Percentiles rank a stretch among this genome's conserved stretches.
These are phyloP conservation scores for Myrmecophaga tridactyla DNA, from an alignment of 2,113 vertebrate species.

Conservation along the genomic window DNA sequence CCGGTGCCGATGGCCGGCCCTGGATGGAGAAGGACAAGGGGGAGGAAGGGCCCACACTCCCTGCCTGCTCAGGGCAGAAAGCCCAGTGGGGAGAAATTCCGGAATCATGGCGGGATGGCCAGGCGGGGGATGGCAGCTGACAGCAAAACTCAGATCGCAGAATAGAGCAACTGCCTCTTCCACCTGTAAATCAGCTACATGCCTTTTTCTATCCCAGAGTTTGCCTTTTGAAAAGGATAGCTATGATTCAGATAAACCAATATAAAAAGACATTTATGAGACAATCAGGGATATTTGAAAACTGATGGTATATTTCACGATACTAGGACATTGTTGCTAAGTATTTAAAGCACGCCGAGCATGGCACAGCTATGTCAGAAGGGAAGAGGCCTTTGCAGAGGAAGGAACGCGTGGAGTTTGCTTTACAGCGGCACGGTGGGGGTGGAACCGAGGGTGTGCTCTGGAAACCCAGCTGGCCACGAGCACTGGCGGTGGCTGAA, in stretches of 20 bases:
- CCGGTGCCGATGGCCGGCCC: no score
- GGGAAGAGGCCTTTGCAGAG: background rate
- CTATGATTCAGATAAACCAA: background rate
- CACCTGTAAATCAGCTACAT: background rate
- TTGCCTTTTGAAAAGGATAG: background rate
- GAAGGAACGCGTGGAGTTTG: background rate
- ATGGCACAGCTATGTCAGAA: background rate
- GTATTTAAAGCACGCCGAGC: background rate
- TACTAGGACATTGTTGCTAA: background rate
- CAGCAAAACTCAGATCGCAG: background rate
- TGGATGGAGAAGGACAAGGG: background rate
- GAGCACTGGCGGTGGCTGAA: rapidly evolving
- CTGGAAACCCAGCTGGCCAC: rapidly evolving
- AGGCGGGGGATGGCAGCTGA: background rate
- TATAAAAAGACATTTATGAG: background rate
- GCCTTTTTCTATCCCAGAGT: rapidly evolving
- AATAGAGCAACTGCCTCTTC: background rate
- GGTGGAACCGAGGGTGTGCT: rapidly evolving
- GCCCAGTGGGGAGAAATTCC: rapidly evolving
- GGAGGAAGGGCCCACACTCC: rapidly evolving
- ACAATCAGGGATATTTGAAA: background rate
- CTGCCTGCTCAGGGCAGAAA: background rate
- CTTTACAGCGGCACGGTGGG: no score
- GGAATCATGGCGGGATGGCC: rapidly evolving
- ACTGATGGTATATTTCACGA: background rate